Evolutionary conservation across 2,888 invertebrate genomes (phyloP), one percentile per base, ranked within the genome.

Genomic region (Tribolium freemani): DNA sequence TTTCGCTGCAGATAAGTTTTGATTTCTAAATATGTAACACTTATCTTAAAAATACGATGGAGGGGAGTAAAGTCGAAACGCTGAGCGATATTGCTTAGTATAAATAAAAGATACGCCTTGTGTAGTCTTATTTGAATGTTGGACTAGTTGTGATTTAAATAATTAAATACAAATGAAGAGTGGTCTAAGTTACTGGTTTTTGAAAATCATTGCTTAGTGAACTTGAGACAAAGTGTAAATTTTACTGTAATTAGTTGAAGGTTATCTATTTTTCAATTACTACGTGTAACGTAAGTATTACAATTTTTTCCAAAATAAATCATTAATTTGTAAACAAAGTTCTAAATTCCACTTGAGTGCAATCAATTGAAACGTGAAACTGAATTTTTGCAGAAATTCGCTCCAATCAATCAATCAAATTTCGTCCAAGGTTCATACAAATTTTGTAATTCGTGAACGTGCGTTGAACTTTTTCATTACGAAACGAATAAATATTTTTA

Each of bases 21-120:
- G 51, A 51, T 64, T 64, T 64, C 63, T 64, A 64, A 54, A 66
- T 38, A 54, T 63, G 63, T 63, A 63, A 63, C 30, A 63, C 38
- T 63, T 63, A 63, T 63, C 63, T 63, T 31, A 20, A 60, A 48
- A 46, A 60, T 38, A 38, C 3, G 26, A 46, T 21, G 11, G 20
- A 4, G 20, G 60, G 60, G 60, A 46, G 26, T 26, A 38, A 60
- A 13, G 13, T 60, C 26, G 26, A 60, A 60, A 8, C 26, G 10
- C 46, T 46, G 13, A 44, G 26, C 21, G 30, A 46, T 60, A 60
- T 46, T 60, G 45, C 44, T 60, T 60, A 46, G 60, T 60, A 60
- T 45, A 60, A 45, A 60, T 60, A 46, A 60, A 60, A 60, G 60
- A 26, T 48, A 20, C 16, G 11, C 46, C 10, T 10, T 11, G 48